phyloP scores from a whole-genome alignment of 2,888 invertebrate species.

The Agonum fuliginosum region DNA sequence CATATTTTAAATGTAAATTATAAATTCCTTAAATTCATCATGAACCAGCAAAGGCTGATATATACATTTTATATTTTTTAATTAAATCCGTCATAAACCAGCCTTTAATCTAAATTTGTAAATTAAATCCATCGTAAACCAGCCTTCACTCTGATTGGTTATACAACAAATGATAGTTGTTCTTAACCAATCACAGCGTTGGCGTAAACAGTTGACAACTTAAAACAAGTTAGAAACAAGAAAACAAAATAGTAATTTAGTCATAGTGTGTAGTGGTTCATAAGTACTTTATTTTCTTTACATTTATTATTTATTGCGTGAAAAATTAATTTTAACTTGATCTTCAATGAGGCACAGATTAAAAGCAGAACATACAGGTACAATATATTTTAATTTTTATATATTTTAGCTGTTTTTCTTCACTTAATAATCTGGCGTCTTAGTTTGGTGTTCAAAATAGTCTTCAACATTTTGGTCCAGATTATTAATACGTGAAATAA shows the following conservation, averaged over 20 bases:
- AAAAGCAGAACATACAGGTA: constrained; percentile 50
- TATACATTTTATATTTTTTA: no score
- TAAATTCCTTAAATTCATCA: no score
- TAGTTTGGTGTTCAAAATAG: constrained; percentile 12
- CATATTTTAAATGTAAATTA: no score
- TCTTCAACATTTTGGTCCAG: background rate
- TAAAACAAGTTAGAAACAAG: no score
- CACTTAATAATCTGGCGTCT: constrained; percentile 22
- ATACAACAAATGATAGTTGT: no score
- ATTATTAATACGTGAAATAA: constrained; percentile 33
- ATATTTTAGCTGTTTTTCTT: constrained; percentile 26
- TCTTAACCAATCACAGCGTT: no score
- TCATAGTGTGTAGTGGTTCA: background rate
- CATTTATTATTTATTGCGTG: constrained; percentile 51
- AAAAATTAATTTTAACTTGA: constrained; percentile 51
- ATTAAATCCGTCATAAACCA: no score
- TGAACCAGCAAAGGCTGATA: no score
- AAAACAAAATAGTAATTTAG: constrained; percentile 14
- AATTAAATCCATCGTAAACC: no score
- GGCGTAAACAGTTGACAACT: no score
- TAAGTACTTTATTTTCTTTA: constrained; percentile 36
- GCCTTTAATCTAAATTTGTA: no score
- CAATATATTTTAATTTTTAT: constrained; percentile 44
- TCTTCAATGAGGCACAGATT: constrained; percentile 51
- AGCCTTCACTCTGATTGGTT: no score